Evolutionary conservation across 2,113 vertebrate species (phyloP).

Genomic region (Mus spicilegus): DNA sequence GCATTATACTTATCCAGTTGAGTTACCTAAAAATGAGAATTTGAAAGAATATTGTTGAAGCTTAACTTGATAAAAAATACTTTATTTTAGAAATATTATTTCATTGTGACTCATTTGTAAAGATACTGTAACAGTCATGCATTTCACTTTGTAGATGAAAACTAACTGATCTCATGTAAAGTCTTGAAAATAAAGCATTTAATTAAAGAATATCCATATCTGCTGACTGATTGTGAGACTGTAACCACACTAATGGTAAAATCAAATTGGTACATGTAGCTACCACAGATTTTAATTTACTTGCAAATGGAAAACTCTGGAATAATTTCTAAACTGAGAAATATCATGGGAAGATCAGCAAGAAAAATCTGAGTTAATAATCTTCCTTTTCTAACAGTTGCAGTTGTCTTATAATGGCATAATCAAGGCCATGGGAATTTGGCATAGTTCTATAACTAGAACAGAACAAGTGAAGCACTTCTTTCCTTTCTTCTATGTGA

Average conservation of each 20-base stretch:
- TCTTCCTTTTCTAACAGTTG: not conserved
- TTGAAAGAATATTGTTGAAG: not conserved
- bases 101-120: not conserved
- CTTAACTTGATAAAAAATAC: not conserved
- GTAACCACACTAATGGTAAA: not conserved
- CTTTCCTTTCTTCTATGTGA: too few relatives aligned
- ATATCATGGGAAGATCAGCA: not conserved
- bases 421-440: not conserved
- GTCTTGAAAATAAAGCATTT: not conserved
- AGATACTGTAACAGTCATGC: not conserved
- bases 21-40: not conserved
- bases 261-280: not conserved
- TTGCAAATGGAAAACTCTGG: not conserved
- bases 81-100: not conserved
- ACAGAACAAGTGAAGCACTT: not conserved
- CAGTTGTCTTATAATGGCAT: not conserved
- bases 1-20: not conserved
- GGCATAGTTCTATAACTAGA: accelerated
- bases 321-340: not conserved
- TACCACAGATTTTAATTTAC: not conserved
- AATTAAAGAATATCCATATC: not conserved
- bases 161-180: not conserved
- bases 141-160: not conserved
- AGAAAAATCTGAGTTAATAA: not conserved
- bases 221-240: not conserved